phyloP scores from a whole-genome alignment of 2,888 invertebrate genomes.

The Meiosimyza decipiens region DNA sequence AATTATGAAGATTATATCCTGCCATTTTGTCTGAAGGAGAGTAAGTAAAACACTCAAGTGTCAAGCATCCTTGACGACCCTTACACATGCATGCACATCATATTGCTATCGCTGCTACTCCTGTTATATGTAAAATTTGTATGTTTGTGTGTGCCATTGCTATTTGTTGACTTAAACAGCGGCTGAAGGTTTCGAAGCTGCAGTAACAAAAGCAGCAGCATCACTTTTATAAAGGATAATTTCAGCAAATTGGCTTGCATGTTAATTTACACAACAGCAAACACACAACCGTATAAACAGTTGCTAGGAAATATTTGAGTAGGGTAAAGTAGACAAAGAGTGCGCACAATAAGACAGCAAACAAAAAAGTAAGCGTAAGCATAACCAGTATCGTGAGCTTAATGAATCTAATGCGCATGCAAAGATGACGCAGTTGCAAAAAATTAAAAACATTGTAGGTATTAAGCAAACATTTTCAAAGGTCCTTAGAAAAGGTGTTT shows the following conservation, averaged over 20 bases:
- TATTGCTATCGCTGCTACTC: background rate
- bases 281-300: background rate
- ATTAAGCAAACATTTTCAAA: too few relatives aligned
- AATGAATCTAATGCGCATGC: too few relatives aligned
- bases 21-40: background rate
- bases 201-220: background rate
- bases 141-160: background rate
- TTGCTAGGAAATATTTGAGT: background rate
- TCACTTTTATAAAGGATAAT: slow-evolving; percentile 9
- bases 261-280: background rate
- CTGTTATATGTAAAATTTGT: background rate
- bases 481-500: too few relatives aligned
- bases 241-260: slow-evolving; percentile 4
- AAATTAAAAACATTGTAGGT: too few relatives aligned
- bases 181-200: background rate
- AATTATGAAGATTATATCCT: background rate
- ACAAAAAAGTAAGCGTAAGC: too few relatives aligned
- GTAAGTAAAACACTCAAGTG: slow-evolving; percentile 4
- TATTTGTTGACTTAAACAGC: slow-evolving; percentile 6
- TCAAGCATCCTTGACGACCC: slow-evolving; percentile 9
- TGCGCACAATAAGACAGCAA: too few relatives aligned
- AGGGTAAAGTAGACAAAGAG: too few relatives aligned
- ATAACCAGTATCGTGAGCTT: too few relatives aligned
- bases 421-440: too few relatives aligned
- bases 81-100: slow-evolving; percentile 2